Evolutionary conservation across 2,797 vertebrate species (phyloP).

Genomic region (Vireo griseus): DNA sequence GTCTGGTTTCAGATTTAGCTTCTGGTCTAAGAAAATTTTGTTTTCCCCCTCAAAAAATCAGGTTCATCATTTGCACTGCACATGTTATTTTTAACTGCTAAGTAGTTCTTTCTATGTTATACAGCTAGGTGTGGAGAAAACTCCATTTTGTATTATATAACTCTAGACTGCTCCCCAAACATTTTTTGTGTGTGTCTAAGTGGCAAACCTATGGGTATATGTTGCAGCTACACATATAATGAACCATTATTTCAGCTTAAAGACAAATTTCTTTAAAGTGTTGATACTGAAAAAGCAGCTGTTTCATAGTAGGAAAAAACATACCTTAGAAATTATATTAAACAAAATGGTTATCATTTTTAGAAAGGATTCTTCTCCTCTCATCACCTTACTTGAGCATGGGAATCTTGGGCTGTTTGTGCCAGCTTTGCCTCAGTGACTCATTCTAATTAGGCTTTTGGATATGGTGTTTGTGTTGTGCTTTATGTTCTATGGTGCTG

Average conservation of each 20-base stretch:
- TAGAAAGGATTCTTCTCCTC: not conserved
- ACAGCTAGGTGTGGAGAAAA: not conserved
- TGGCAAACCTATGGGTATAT: not conserved
- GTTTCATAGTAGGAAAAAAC: not conserved
- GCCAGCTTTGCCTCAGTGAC: not conserved
- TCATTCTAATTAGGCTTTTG: not conserved
- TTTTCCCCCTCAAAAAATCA: not conserved
- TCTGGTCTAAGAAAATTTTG: slow-evolving; percentile 22
- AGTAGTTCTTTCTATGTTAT: not conserved
- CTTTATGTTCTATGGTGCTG: not conserved
- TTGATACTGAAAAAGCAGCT: not conserved
- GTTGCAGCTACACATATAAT: not conserved
- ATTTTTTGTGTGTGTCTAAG: not conserved
- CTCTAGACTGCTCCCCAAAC: not conserved
- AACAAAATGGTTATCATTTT: not conserved
- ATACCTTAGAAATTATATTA: not conserved
- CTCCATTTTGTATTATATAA: not conserved
- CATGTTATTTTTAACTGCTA: not conserved
- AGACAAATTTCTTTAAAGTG: not conserved
- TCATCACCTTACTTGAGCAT: not conserved
- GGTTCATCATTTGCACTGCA: not conserved
- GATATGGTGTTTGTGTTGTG: not conserved
- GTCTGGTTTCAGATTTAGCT: slow-evolving; percentile 31
- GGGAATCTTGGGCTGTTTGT: not conserved
- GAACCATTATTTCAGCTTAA: not conserved